Conservation (phyloP, 2,797 vertebrate genomes). For the Gouania willdenowi region DNA sequence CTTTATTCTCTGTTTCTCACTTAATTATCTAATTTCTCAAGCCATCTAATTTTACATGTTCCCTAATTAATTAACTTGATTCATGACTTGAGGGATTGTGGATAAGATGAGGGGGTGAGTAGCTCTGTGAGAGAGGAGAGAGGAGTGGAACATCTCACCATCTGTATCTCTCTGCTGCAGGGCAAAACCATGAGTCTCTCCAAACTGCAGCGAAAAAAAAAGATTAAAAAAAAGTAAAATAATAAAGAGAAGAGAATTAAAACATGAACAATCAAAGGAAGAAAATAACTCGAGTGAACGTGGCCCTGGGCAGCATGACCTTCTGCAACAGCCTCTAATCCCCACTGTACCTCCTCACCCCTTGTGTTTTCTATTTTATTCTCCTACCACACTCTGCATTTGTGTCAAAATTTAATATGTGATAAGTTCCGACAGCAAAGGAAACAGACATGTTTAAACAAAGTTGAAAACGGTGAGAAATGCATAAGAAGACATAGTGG, state of each 20-base stretch:
- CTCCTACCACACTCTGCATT: conserved; percentile 23
- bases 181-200: conserved; percentile 48
- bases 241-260: conserved; percentile 24
- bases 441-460: conserved; percentile 17
- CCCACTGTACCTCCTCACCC: conserved; percentile 13
- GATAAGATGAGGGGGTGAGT: conserved; percentile 7
- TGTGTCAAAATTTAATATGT: conserved; percentile 24
- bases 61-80: conserved; percentile 57
- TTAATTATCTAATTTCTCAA: conserved; percentile 4
- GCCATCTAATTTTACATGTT: conserved; percentile 44
- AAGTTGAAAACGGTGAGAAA: conserved; percentile 11
- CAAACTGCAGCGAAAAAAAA: conserved; percentile 43
- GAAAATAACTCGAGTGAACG: conserved; percentile 39
- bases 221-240: conserved; percentile 26
- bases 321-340: conserved; percentile 11
- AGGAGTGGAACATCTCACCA: conserved; percentile 56
- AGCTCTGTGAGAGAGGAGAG: conserved; percentile 34
- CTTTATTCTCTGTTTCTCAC: not conserved
- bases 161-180: conserved; percentile 63
- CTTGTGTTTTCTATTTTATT: conserved; percentile 1
- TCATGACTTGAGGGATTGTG: conserved; percentile 43
- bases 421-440: conserved; percentile 26
- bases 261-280: conserved; percentile 31
- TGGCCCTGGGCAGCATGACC: conserved; percentile 36
- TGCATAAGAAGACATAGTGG: conserved; percentile 3